These are phyloP conservation scores for Phylloscopus whistleri DNA, from an alignment of 2,113 vertebrate genomes.

Conservation along the genomic window DNA sequence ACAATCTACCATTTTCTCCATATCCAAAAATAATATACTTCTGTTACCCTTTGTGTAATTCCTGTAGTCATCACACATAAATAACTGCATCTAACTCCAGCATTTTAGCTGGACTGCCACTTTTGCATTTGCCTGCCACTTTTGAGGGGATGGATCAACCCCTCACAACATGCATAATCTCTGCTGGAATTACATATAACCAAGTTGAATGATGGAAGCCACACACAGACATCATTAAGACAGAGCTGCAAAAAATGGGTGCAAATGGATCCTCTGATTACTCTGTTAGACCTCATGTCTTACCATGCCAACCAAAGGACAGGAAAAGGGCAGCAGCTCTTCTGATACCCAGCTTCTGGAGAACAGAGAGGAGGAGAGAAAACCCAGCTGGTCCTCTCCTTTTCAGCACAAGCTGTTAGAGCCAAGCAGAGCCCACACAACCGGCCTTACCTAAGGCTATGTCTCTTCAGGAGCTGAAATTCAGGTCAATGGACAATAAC, in stretches of 20 bases:
- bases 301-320: background rate
- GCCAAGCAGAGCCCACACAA: background rate
- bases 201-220: background rate
- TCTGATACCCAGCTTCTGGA: background rate
- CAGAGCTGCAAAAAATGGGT: background rate
- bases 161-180: background rate
- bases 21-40: background rate
- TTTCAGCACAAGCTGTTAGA: background rate
- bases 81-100: background rate
- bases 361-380: background rate
- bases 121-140: background rate
- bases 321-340: background rate
- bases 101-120: background rate
- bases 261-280: background rate
- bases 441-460: background rate
- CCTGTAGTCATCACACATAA: background rate
- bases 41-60: background rate
- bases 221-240: background rate
- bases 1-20: background rate
- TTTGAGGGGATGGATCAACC: background rate
- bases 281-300: background rate
- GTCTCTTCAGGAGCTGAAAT: background rate
- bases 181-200: background rate
- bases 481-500: background rate
- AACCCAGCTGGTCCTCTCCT: background rate